Evolutionary conservation across 2,888 invertebrate genomes (phyloP), one percentile per base, ranked within the genome.

Genomic region (Scaptodrosophila latifasciaeformis): DNA sequence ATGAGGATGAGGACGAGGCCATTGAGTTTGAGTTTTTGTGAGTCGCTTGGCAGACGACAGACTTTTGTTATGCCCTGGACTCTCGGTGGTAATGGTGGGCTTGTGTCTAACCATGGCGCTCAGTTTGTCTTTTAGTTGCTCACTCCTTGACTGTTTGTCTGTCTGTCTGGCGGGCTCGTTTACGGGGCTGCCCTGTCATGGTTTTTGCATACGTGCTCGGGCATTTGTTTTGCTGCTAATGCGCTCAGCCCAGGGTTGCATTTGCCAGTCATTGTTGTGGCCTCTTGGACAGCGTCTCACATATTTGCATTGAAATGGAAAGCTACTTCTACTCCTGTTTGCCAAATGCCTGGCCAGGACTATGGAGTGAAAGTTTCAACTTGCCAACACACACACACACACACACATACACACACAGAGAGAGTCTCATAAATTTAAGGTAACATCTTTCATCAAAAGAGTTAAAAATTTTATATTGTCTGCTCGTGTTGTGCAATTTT

Each of bases 141-240:
- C n/a, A n/a, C n/a, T n/a, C 27, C 31, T 39, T 49, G 34, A 39
- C 48, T 37, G 54, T 72, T 58, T 37, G 15, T 49, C 37, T 48
- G 31, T 21, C 39, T 40, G 31, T 30, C 19, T 2, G 39, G n/a
- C 29, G 31, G 39, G 46, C 29, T 18, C 34, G n/a, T 31, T 35
- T n/a, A n/a, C n/a, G n/a, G n/a, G n/a, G n/a, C n/a, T n/a, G n/a
- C 21, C 21, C 19, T 47, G 47, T 42, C 35, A 64, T 65, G 62
- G 44, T 45, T 48, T 65, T 66, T 65, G 58, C 67, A 71, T 71
- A 71, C 79, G 77, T 77, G 77, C 65, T 67, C 61, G 56, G 65
- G 79, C 79, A 77, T 77, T 76, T 60, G 58, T 67, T 67, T 59
- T 61, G 27, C 59, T 64, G 59, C 57, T 76, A 69, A 77, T 78